phyloP scores from a whole-genome alignment of 2,888 invertebrate species.

The Chrysolina americana region DNA sequence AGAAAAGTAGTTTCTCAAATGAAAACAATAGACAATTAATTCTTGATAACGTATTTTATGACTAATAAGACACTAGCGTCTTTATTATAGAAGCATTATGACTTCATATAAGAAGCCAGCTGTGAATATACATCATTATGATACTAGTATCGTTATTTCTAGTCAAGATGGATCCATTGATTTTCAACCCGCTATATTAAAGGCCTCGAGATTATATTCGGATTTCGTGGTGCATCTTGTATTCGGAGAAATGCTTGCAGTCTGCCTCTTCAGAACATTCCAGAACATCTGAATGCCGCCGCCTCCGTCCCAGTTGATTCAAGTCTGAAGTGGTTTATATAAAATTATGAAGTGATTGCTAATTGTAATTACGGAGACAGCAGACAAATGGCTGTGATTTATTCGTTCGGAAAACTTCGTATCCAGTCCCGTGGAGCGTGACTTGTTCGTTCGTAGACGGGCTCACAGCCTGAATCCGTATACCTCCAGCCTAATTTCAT shows the following conservation, averaged over 20 bases:
- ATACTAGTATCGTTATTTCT: too few relatives aligned
- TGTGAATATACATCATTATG: too few relatives aligned
- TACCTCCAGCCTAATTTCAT: slow-evolving; percentile 13
- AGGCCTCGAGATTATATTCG: neutral
- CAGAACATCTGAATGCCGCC: neutral
- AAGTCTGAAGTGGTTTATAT: slow-evolving; percentile 22
- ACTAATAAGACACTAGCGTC: too few relatives aligned
- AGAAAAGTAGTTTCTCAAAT: too few relatives aligned
- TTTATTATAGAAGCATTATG: too few relatives aligned
- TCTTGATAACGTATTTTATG: too few relatives aligned
- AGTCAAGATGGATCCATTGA: too few relatives aligned
- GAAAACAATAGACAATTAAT: too few relatives aligned
- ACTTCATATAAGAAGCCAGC: too few relatives aligned
- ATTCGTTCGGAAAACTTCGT: slow-evolving; percentile 28
- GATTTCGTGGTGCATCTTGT: neutral
- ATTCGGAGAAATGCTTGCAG: neutral
- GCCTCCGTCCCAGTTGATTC: slow-evolving; percentile 4
- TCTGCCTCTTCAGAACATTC: neutral
- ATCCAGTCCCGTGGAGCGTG: slow-evolving; percentile 12
- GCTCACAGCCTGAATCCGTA: neutral
- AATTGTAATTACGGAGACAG: slow-evolving; percentile 24
- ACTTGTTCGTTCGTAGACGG: neutral
- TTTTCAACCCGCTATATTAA: too few relatives aligned
- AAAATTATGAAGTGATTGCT: slow-evolving; percentile 32
- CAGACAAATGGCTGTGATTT: slow-evolving; percentile 24